phyloP scores from a whole-genome alignment of 1,140 invertebrate genomes.

The Xylocopa sonorina region DNA sequence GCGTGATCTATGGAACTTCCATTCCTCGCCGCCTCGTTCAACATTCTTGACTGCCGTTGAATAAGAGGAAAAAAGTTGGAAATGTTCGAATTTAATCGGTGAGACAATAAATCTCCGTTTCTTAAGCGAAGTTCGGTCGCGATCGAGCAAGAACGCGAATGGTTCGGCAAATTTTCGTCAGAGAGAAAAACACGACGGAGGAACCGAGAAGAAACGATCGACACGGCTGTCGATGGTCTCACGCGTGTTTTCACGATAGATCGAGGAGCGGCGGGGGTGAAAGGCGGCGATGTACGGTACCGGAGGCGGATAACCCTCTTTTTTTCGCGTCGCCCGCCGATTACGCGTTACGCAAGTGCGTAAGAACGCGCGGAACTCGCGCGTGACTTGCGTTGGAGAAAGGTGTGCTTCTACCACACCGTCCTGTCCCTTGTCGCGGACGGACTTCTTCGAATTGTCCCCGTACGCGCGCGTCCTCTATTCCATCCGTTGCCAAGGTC shows the following conservation, averaged over 20 bases:
- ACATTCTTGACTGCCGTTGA: neutral
- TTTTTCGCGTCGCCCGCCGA: constrained; percentile 47
- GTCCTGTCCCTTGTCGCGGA: neutral
- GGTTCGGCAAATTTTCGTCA: constrained; percentile 2
- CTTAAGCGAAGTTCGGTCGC: too few relatives aligned
- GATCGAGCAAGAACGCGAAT: neutral
- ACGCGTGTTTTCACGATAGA: neutral
- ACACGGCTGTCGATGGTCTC: neutral
- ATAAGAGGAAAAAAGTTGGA: too few relatives aligned
- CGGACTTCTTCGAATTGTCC: neutral
- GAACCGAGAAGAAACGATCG: neutral
- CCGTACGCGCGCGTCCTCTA: neutral
- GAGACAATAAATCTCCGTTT: neutral
- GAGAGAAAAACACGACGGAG: too few relatives aligned
- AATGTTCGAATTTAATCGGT: neutral
- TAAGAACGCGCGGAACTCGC: constrained; percentile 65
- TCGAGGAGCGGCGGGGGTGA: constrained; percentile 2
- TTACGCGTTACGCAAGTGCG: constrained; percentile 60
- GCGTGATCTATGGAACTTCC: neutral
- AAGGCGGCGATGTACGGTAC: constrained; percentile 27
- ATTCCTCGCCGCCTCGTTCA: neutral
- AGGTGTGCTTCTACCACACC: constrained; percentile 39
- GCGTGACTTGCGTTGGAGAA: constrained; percentile 63
- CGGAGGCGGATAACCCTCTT: constrained; percentile 36
- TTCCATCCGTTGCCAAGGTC: too few relatives aligned